Base-by-base conservation (phyloP, 2,113 vertebrate genomes). In the Gyps fulvus region DNA sequence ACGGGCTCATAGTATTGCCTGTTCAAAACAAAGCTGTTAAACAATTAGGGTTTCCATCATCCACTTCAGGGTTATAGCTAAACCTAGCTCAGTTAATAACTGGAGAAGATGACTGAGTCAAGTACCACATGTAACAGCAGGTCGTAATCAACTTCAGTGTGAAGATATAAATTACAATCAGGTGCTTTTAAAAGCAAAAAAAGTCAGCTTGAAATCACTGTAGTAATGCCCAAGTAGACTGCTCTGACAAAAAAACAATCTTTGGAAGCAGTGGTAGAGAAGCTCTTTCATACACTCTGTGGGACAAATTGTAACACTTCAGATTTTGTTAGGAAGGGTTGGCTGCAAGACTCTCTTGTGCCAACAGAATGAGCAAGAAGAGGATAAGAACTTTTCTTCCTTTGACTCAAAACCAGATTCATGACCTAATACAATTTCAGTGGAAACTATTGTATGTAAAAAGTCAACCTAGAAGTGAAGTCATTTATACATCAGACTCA, bases 11-110 rank as follows among this genome's bases (percentile, higher is more conserved):
- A 40, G 36, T 16, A 36, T 25, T 66, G 16, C 42, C 26, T 47
- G 13, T 36, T 66, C 40, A 84, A 57, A 91, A 66, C 59, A 86
- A 90, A 90, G 84, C 84, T 81, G 74, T 86, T 83, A 77, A 85
- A 73, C 49, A 66, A 23, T 70, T 16, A 57, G 1, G 2, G 38
- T 73, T 93, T 73, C 57, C 69, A n/a, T 40, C 49, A 78, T 61
- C 55, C 54, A 29, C 65, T 69, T 50, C 36, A 65, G 49, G 72
- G 16, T 66, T 61, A 20, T 10, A 90, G 61, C 61, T 83, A 42
- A 83, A 84, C 58, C 32, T 59, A 79, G 49, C 29, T 81, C 57
- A 45, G 54, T 19, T 63, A 67, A 40, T 89, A 87, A 74, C 47
- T 63, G 58, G 55, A 77, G 73, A 78, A 69, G 52, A 78, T 63